phyloP scores from a whole-genome alignment of 2,113 vertebrate species.

The Mus pahari region DNA sequence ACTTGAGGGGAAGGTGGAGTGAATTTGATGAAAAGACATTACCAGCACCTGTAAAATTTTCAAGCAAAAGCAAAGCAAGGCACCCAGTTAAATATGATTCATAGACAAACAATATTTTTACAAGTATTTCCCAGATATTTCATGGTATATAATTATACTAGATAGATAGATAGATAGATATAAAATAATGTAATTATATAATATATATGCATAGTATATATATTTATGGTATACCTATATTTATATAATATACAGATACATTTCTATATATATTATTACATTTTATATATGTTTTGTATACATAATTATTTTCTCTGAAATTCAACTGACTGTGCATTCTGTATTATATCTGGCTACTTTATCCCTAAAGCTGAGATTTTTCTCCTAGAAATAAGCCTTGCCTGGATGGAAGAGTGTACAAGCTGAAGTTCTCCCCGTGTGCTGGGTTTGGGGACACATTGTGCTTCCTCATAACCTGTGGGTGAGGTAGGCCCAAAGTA shows the following conservation, averaged over 20 bases:
- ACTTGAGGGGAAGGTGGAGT: no score
- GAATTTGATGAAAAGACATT: background rate
- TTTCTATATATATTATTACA: background rate
- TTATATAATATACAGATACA: background rate
- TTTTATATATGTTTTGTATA: background rate
- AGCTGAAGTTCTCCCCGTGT: background rate
- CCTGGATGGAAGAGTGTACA: background rate
- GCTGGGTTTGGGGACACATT: background rate
- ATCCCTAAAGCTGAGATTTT: conserved; percentile 39
- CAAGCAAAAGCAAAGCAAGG: background rate
- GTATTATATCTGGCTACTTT: conserved; percentile 33
- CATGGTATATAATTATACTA: background rate
- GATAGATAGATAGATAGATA: no score
- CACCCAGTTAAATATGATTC: background rate
- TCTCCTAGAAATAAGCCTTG: conserved; percentile 43
- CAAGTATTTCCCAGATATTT: background rate
- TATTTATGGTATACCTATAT: background rate
- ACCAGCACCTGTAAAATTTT: background rate
- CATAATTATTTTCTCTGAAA: background rate
- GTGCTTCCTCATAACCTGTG: conserved; percentile 40
- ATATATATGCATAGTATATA: background rate
- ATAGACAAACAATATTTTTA: conserved; percentile 26
- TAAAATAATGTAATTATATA: background rate
- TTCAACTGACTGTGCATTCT: conserved; percentile 38
- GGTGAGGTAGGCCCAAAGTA: conserved; percentile 49